phyloP scores from a whole-genome alignment of 2,888 invertebrate genomes.

The Rhagonycha lutea region DNA sequence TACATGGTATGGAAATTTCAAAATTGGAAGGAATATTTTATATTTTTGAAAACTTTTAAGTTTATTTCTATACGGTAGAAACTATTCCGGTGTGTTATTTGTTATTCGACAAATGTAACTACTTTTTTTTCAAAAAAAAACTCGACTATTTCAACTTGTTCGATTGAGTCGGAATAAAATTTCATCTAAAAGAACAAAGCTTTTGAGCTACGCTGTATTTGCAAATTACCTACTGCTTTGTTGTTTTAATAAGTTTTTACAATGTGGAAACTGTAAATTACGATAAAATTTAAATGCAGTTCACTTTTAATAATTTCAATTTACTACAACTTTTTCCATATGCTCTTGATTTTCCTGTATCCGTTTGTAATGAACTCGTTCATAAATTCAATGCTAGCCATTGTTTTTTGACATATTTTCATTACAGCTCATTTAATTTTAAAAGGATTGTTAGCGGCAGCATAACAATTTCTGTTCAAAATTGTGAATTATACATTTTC shows the following conservation, averaged over 20 bases:
- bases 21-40: background rate
- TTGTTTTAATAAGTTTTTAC: background rate
- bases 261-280: background rate
- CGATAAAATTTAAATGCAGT: background rate
- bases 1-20: too few relatives aligned
- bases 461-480: slow-evolving; percentile 7
- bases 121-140: background rate
- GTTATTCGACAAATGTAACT: background rate
- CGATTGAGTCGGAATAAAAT: background rate
- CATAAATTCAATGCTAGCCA: slow-evolving; percentile 15
- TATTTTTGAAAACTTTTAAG: background rate
- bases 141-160: background rate
- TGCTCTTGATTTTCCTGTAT: slow-evolving; percentile 11
- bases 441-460: slow-evolving; percentile 14
- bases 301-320: background rate
- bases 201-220: background rate
- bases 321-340: slow-evolving; percentile 6
- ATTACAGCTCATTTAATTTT: slow-evolving; percentile 16
- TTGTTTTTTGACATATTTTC: slow-evolving; percentile 18
- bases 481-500: slow-evolving; percentile 9
- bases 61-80: background rate
- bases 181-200: background rate
- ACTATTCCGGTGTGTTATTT: background rate
- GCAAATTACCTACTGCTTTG: background rate
- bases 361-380: slow-evolving; percentile 14